Base-by-base conservation (phyloP, 1,140 invertebrate species). In the Lanistes nyassanus region DNA sequence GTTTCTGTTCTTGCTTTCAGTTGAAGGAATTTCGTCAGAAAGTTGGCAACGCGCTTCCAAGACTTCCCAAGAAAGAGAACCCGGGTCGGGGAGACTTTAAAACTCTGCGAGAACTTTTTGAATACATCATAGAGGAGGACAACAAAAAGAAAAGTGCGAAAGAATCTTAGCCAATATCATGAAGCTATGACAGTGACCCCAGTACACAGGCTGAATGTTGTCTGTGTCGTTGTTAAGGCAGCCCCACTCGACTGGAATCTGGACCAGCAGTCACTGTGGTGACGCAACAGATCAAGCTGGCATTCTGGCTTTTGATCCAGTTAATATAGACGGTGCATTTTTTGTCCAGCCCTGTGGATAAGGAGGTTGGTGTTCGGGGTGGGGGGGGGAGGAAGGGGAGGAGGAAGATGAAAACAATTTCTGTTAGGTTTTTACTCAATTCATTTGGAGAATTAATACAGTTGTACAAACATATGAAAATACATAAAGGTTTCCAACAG, bases 81-180 rank as follows among this genome's bases (percentile, higher is more conserved):
- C 91, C 93, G 84, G 94, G 95, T 76, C 92, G 95, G 87, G 96
- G 94, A 60, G 95, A 97, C 85, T 97, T 97, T 83, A 93, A 80
- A 72, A 84, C 82, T 64, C 73, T 90, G 34, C 74, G 83, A 60
- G 90, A 90, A 60, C 76, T 90, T 19, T 79, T 90, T 13, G 80
- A 88, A 53, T 90, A 90, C 78, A 76, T 90, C 16, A 84, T 86
- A 51, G 85, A 88, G 69, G 89, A 93, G 85, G 92, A 92, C 84
- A 67, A 76, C 26, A 81, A 78, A 53, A 65, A 75, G 23, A 82
- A 80, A 51, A 55, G 31, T 31, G 39, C 55, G n/a, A 78, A 80
- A 34, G 70, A 67, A 66, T 76, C 75, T 9, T 79, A 70, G 26
- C 21, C 51, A 0, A 23, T n/a, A 65, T 6, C 13, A 23, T 0